Evolutionary conservation across 2,113 vertebrate species (phyloP).

Genomic region (Agelaius phoeniceus): DNA sequence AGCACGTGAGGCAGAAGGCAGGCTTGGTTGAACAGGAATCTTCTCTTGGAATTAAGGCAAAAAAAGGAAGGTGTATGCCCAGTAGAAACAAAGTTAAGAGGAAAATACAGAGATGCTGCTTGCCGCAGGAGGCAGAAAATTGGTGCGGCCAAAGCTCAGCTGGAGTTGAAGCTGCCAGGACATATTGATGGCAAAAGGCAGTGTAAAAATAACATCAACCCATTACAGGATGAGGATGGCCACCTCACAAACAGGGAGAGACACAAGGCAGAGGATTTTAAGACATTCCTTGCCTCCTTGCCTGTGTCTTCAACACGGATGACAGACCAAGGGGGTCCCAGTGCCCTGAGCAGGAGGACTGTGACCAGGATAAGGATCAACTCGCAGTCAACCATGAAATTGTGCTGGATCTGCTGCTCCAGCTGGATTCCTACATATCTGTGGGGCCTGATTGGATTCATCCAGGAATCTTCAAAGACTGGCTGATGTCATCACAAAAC

Average conservation of each 20-base stretch:
- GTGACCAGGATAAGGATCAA: neutral
- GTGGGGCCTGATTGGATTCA: neutral
- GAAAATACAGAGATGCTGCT: neutral
- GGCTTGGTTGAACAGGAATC: neutral
- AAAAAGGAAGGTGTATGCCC: neutral
- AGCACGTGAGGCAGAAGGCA: neutral
- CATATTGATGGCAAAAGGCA: neutral
- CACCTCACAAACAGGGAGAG: neutral
- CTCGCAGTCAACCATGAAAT: neutral
- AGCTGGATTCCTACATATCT: neutral
- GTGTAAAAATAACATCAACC: neutral
- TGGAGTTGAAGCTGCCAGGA: neutral
- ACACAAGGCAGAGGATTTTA: neutral
- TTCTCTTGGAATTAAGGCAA: neutral
- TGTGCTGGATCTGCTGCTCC: neutral
- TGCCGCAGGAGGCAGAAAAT: neutral
- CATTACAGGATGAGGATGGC: neutral
- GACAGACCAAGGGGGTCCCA: neutral
- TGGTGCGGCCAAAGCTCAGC: rapidly evolving
- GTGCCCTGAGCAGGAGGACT: neutral
- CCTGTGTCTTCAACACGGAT: neutral
- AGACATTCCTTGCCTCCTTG: neutral
- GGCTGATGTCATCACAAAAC: neutral
- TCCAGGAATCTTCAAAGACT: neutral
- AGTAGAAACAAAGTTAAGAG: neutral